A percentile compares a stretch with the other conserved stretches of the same genome.
These are phyloP conservation scores for Bubo scandiacus DNA, from an alignment of 2,113 vertebrate genomes.

Conservation along the genomic window DNA sequence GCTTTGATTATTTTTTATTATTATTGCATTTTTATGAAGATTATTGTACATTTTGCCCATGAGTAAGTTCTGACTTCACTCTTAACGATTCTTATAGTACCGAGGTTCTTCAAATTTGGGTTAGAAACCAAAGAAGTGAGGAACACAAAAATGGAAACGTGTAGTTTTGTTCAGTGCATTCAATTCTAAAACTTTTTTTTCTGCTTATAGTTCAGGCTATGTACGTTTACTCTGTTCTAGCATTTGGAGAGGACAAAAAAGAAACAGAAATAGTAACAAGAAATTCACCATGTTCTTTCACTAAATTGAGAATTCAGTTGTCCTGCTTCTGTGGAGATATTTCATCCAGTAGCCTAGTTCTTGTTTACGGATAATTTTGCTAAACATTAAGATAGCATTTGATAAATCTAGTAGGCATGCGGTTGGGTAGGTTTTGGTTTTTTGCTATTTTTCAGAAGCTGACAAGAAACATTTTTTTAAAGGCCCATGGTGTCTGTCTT, in stretches of 20 bases:
- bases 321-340: not conserved
- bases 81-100: not conserved
- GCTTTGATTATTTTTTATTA: not conserved
- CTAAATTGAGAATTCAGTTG: not conserved
- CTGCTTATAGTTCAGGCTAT: not conserved
- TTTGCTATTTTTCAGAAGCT: not conserved
- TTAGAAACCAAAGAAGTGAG: not conserved
- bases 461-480: not conserved
- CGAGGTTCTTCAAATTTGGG: not conserved
- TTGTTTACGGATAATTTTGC: not conserved
- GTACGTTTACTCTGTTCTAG: not conserved
- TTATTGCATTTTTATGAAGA: not conserved
- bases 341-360: not conserved
- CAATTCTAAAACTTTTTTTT: not conserved
- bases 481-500: not conserved
- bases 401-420: not conserved
- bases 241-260: not conserved
- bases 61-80: not conserved
- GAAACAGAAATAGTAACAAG: not conserved
- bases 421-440: not conserved
- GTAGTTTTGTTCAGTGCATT: not conserved
- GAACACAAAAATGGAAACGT: not conserved
- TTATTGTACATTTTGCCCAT: not conserved
- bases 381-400: not conserved
- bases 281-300: not conserved